Evolutionary conservation across 37 sponge, comb jelly and placozoan genomes (phyloP), one percentile per base, ranked within the genome.

Genomic region (Halichondria panicea): DNA sequence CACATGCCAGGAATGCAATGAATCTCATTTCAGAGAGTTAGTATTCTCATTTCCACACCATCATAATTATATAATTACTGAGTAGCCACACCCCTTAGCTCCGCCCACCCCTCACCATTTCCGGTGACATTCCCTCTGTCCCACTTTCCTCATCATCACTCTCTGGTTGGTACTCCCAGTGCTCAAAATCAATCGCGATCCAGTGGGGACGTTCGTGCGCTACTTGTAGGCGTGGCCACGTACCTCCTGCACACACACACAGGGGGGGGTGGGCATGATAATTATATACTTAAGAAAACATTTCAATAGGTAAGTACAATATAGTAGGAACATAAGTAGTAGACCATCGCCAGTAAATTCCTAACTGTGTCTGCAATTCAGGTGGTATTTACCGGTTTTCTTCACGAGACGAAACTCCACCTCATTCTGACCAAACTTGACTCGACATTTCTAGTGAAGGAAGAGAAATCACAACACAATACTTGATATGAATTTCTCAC

Each of bases 181-280:
- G 87, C 24, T 83, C 89, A 70, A 92, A 94, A 75, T 94, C 95
- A 27, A 87, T 63, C 41, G 45, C 25, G 19, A 94, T 76, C 95
- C 95, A 94, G 70, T 84, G 88, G 24, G 88, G 92, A 63, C 73
- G 75, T 50, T 77, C 63, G 8, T 74, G 87, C 30, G 70, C 21
- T 19, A 68, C 42, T 34, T 88, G 88, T 13, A 94, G 65, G 4
- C 86, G 75, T 0, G 91, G 89, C 95, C 95, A 94, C 43, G 40
- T n/a, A 18, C 57, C 76, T 24, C 62, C 93, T 84, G 27, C 24
- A 57, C 4, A 25, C 21, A 77, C n/a, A 12, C 31, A 25, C 22
- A n/a, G n/a, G n/a, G n/a, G n/a, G n/a, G n/a, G n/a, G n/a, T n/a
- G n/a, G n/a, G n/a, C n/a, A n/a, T n/a, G n/a, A n/a, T n/a, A n/a